Evolutionary conservation across 2,113 vertebrate genomes (phyloP).

Genomic region (zebrafish (Danio rerio)): DNA sequence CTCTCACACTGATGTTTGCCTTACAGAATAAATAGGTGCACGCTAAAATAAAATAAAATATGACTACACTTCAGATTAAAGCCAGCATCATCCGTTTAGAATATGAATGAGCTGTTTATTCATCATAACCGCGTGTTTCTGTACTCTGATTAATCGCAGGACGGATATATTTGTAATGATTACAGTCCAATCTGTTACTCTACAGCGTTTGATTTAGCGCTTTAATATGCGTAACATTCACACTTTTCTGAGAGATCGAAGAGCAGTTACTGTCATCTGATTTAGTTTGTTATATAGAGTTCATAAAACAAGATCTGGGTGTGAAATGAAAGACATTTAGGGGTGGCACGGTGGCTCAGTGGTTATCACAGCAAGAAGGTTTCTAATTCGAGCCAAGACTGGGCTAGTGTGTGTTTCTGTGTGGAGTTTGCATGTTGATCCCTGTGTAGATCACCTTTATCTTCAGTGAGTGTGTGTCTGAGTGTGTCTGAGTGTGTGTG

Average conservation of each 20-base stretch:
- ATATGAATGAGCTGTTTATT: slow-evolving; percentile 62
- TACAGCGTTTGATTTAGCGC: slow-evolving; percentile 24
- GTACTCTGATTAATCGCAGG: slow-evolving; percentile 55
- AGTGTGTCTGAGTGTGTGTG: slow-evolving; percentile 16
- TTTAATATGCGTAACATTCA: slow-evolving; percentile 13
- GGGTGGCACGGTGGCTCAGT: too few relatives aligned
- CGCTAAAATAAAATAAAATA: slow-evolving; percentile 38
- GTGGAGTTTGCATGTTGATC: too few relatives aligned
- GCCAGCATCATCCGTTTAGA: slow-evolving; percentile 57
- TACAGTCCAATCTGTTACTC: slow-evolving; percentile 42
- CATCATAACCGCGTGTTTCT: slow-evolving; percentile 50
- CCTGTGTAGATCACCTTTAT: background rate
- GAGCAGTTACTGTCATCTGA: background rate
- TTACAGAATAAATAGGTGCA: slow-evolving; percentile 57
- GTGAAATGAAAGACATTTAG: slow-evolving; percentile 5
- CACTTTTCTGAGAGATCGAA: background rate
- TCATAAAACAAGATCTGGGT: background rate
- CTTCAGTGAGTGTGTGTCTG: slow-evolving; percentile 36
- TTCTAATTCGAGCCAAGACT: too few relatives aligned
- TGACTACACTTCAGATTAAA: slow-evolving; percentile 61
- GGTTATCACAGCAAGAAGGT: too few relatives aligned
- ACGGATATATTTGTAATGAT: slow-evolving; percentile 59
- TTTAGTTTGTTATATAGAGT: background rate
- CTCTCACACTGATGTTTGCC: background rate
- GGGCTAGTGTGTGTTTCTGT: too few relatives aligned